Base-by-base conservation (phyloP, 2,888 invertebrate species). In the Caradrina clavipalpis region DNA sequence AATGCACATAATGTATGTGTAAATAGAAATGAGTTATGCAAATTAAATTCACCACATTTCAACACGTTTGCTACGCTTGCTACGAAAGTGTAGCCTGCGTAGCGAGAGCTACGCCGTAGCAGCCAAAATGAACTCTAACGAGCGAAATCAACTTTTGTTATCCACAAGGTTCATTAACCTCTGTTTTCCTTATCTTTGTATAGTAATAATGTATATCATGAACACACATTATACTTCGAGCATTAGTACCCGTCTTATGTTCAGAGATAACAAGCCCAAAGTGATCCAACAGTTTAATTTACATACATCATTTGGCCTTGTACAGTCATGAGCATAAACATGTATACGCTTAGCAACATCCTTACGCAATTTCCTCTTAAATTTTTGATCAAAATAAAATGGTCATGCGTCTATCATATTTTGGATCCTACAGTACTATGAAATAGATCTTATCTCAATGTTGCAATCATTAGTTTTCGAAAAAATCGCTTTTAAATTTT, bases 41-140 rank as follows among this genome's bases (percentile, higher is more conserved):
- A 17, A 35, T 31, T 1, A 42, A 31, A 50, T 39, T 5, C 17
- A 73, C n/a, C 3, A 22, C 13, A 4, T 11, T 47, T 31, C 15
- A n/a, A 65, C 17, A 31, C 2, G 2, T 47, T 26, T 31, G 69
- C 68, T 68, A 56, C 26, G 19, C 6, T 45, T 26, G 50, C 56
- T 71, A 71, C 72, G 55, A 39, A 11, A 1, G 15, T 59, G 55
- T 49, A 51, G 55, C 50, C n/a, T 31, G 21, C 76, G 58, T 69
- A 76, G 59, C 47, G 3, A 11, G 5, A 11, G 55, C 69, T 76
- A 73, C 73, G 73, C 13, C 73, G 76, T 76, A 73, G 69, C 56
- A 56, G 13, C 45, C 3, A 19, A 45, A 73, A 35, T 21, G 0
- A 31, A 11, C 47, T 3, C 4, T 22, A 56, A 39, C n/a, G 8